Percentiles rank a stretch among this genome's conserved stretches.
phyloP scores from a whole-genome alignment of 2,113 vertebrate species.

The Irena cyanogastra region DNA sequence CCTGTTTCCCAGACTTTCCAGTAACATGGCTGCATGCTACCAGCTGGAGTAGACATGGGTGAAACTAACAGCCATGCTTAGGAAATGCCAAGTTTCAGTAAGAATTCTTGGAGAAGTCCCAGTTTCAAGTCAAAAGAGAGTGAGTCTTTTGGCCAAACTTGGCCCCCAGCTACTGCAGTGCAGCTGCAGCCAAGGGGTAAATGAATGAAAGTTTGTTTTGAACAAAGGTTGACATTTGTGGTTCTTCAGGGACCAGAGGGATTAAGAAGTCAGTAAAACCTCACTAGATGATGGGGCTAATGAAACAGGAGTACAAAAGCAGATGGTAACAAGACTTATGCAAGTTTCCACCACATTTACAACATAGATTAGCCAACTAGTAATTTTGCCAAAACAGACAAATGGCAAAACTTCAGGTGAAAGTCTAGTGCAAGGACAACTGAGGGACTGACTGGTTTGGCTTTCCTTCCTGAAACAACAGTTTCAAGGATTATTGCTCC shows the following conservation, averaged over 20 bases:
- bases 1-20: neutral
- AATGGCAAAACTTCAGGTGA: constrained; percentile 33
- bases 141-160: neutral
- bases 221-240: constrained; percentile 59
- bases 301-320: constrained; percentile 45
- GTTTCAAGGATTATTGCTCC: neutral
- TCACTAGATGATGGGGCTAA: constrained; percentile 47
- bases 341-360: constrained; percentile 54
- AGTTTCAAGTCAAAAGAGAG: constrained; percentile 17
- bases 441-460: neutral
- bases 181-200: constrained; percentile 42
- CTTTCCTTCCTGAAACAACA: neutral
- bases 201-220: constrained; percentile 53
- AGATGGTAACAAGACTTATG: constrained; percentile 40
- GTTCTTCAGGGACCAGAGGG: constrained; percentile 37
- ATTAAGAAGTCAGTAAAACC: constrained; percentile 54
- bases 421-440: neutral
- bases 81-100: constrained; percentile 26
- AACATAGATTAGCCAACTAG: neutral
- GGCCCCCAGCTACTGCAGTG: constrained; percentile 27
- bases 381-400: constrained; percentile 25
- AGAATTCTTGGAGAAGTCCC: constrained; percentile 23
- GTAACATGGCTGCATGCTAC: neutral
- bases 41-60: neutral
- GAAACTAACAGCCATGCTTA: constrained; percentile 13